Conservation (phyloP, 2,113 vertebrate species). For the Acrocephalus arundinaceus region DNA sequence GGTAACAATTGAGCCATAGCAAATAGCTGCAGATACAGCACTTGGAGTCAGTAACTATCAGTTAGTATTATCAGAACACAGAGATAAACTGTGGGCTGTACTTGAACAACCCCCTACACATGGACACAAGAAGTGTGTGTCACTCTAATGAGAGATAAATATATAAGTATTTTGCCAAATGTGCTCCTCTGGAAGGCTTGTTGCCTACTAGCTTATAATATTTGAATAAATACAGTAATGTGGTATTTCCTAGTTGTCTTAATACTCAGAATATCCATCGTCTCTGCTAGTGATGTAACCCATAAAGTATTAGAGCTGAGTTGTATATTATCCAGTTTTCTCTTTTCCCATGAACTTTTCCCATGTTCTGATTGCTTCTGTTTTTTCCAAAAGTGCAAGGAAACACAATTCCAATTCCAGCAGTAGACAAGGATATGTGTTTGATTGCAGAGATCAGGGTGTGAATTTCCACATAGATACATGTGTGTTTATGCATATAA, state of each 20-base stretch:
- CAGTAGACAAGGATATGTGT: neutral
- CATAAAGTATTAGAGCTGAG: slow-evolving; percentile 42
- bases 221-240: neutral
- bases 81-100: neutral
- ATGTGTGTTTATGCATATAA: neutral
- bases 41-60: neutral
- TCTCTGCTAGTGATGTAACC: slow-evolving; percentile 46
- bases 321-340: slow-evolving; percentile 53
- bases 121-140: neutral
- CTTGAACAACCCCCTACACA: neutral
- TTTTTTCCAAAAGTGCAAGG: neutral
- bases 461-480: neutral
- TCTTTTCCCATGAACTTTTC: slow-evolving; percentile 63
- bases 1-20: neutral
- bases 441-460: neutral
- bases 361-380: slow-evolving; percentile 38
- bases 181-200: neutral
- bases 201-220: neutral
- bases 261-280: neutral
- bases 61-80: neutral
- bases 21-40: slow-evolving; percentile 38
- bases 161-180: neutral
- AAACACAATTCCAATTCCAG: neutral
- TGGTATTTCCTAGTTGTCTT: slow-evolving; percentile 41
- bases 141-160: neutral